Percentiles rank a stretch among this genome's conserved stretches.
Evolutionary conservation across 2,888 invertebrate genomes (phyloP).

Genomic region (Thecophora atra): DNA sequence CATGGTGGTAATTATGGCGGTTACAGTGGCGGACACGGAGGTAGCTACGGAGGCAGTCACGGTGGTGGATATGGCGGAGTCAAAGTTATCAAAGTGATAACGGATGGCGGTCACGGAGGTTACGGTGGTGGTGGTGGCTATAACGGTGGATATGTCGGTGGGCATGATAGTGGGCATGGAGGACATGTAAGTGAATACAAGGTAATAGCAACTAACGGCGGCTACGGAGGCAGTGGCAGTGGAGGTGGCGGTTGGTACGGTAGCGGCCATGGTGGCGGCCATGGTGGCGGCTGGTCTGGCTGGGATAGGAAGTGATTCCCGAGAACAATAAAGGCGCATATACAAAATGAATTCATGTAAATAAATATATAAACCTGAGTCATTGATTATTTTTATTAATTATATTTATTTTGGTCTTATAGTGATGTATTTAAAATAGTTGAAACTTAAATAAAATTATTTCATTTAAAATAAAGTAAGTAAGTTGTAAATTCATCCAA

Average conservation of each 20-base stretch:
- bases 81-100: too few species aligned
- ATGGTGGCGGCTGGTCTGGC: conserved; percentile 47
- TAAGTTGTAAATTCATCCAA: too few species aligned
- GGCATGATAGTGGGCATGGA: not conserved
- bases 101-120: not conserved
- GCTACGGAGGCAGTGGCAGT: conserved; percentile 48
- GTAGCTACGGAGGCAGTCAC: conserved; percentile 43
- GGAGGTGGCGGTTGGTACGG: conserved; percentile 45
- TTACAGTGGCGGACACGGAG: conserved; percentile 44
- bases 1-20: conserved; percentile 47
- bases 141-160: not conserved
- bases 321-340: too few species aligned
- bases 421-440: too few species aligned
- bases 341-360: not conserved
- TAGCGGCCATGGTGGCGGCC: conserved; percentile 45
- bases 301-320: conserved; percentile 33
- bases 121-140: not conserved
- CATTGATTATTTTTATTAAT: too few species aligned
- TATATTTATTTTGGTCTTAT: too few species aligned
- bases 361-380: not conserved
- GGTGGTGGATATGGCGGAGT: not conserved
- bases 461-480: too few species aligned
- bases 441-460: too few species aligned
- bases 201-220: conserved; percentile 23
- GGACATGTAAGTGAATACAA: not conserved